Base-by-base conservation (phyloP, 2,888 invertebrate genomes). In the Campoplex capitator region DNA sequence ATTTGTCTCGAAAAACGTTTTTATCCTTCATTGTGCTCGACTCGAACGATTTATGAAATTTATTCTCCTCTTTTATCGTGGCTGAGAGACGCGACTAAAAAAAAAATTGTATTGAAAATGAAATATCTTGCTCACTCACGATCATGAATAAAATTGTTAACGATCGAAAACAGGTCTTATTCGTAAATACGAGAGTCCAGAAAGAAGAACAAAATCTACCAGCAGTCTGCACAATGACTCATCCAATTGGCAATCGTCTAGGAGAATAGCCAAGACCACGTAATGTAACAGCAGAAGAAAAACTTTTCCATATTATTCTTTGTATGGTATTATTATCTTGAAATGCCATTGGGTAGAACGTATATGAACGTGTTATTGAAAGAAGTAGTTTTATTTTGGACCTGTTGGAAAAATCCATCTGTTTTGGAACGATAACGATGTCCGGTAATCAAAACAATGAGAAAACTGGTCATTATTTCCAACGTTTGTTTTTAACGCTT, bases 191-290 rank as follows among this genome's bases (percentile, higher is more conserved):
- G 67, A 32, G 38, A 42, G 3, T 35, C 6, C 18, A 56, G 8
- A 23, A 56, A 16, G 18, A 38, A 58, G 38, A 42, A 56, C 38
- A 32, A 4, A 77, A 16, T 42, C 35, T 18, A 54, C 67, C 62
- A 76, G 79, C 62, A 76, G 79, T 77, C 80, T 48, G 9, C 9
- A 48, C 51, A 56, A 78, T 87, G 87, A 87, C 74, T 87, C 87
- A 87, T 78, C 74, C 77, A 23, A 68, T 77, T 81, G 76, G 62
- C 67, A 68, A 84, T 87, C 84, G 81, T 81, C 81, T 75, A 38
- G 67, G 48, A 84, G 73, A 83, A 67, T 83, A 74, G 84, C 84
- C 74, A 74, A 84, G 81, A 79, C 42, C 35, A 75, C 75, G 74
- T 54, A 82, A 82, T 58, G 67, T 58, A 73, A 73, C 32, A 35